Conservation (phyloP, 1,140 invertebrate genomes). For the Apocrypta bakeri region DNA sequence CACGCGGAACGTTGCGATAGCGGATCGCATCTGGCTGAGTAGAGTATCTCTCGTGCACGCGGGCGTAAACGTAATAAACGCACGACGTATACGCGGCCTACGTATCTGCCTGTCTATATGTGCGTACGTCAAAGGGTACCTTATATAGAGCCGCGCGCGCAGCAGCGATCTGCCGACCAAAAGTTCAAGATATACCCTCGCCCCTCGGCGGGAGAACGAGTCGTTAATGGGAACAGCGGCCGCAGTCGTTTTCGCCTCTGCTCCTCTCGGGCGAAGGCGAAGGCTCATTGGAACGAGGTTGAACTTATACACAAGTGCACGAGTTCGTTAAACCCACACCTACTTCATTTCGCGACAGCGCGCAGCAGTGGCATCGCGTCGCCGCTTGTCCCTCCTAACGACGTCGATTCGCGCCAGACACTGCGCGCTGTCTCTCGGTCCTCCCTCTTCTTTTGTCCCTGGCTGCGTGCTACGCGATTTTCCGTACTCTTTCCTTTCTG, state of each 20-base stretch:
- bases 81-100: no score
- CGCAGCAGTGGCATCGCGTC: background rate
- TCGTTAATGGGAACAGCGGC: constrained; percentile 22
- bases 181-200: no score
- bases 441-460: no score
- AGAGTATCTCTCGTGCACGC: no score
- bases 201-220: constrained; percentile 36
- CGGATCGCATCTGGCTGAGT: no score
- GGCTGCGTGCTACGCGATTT: no score
- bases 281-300: constrained; percentile 42
- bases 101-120: no score
- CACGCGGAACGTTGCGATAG: no score
- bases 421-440: no score
- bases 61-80: background rate
- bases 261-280: background rate
- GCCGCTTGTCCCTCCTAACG: constrained; percentile 24
- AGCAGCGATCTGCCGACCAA: background rate
- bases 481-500: no score
- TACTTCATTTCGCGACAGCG: background rate
- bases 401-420: background rate
- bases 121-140: background rate
- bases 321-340: constrained; percentile 37
- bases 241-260: background rate
- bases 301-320: no score
- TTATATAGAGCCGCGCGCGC: no score